phyloP scores from a whole-genome alignment of 2,797 vertebrate genomes.

The Ptychobarbus kaznakovi region DNA sequence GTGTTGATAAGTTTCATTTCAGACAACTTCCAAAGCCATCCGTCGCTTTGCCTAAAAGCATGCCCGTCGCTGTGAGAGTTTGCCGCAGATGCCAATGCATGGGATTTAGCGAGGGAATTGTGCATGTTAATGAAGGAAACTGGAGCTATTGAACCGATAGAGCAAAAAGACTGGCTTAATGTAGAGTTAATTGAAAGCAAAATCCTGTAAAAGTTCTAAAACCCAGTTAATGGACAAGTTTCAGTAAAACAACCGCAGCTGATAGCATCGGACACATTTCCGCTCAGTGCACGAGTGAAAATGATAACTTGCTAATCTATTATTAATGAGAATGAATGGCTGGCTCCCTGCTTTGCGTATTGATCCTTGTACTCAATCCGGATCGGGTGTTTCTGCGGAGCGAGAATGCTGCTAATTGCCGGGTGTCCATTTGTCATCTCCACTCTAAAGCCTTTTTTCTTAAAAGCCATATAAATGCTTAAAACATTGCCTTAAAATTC shows the following conservation, averaged over 20 bases:
- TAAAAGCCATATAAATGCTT: conserved; percentile 53
- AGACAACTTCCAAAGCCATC: not conserved
- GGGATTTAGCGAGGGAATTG: not conserved
- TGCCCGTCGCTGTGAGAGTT: not conserved
- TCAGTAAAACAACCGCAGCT: conserved; percentile 75
- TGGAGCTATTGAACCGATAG: conserved; percentile 71
- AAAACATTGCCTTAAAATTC: conserved; percentile 30
- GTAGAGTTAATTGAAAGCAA: conserved; percentile 80
- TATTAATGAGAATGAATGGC: conserved; percentile 83
- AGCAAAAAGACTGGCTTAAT: conserved; percentile 79
- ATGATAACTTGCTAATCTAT: conserved; percentile 81
- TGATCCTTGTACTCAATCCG: conserved; percentile 76
- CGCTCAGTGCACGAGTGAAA: conserved; percentile 78
- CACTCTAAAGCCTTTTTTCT: conserved; percentile 65
- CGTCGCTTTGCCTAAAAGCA: conserved; percentile 3
- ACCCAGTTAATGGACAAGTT: conserved; percentile 78
- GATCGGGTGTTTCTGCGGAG: conserved; percentile 70
- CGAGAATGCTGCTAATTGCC: conserved; percentile 74
- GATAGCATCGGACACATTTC: conserved; percentile 78
- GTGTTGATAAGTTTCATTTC: not conserved
- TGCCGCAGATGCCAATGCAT: conserved; percentile 29
- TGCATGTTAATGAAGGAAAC: conserved; percentile 57
- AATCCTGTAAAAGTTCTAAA: conserved; percentile 77
- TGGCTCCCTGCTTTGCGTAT: conserved; percentile 74
- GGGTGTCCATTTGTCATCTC: conserved; percentile 68